These are phyloP conservation scores for Lingula anatina DNA, from an alignment of 2,888 invertebrate species.

Conservation along the genomic window DNA sequence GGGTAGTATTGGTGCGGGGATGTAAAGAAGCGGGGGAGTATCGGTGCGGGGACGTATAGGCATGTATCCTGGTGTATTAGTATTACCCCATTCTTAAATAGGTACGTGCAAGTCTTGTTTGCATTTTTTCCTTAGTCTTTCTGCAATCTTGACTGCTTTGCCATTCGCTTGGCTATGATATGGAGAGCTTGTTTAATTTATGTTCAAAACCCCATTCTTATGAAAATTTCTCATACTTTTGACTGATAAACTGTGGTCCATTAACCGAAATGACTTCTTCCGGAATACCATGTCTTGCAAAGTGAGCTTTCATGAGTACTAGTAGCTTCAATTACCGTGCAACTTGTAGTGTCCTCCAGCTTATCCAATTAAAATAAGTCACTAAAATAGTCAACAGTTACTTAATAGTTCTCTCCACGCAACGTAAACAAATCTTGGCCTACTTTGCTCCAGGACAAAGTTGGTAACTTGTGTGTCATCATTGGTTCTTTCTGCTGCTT, in stretches of 20 bases:
- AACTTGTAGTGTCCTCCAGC: not conserved
- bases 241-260: not conserved
- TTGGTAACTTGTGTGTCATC: conserved; percentile 7
- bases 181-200: not conserved
- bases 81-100: too few relatives aligned
- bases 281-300: not conserved
- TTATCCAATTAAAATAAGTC: not conserved
- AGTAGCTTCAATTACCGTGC: not conserved
- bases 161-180: not conserved
- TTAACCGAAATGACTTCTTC: not conserved
- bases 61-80: too few relatives aligned
- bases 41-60: too few relatives aligned
- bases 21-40: too few relatives aligned
- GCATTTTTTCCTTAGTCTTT: too few relatives aligned
- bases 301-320: not conserved
- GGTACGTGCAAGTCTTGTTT: too few relatives aligned
- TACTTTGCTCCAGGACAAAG: conserved; percentile 11
- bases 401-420: not conserved
- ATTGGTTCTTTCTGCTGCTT: conserved; percentile 12
- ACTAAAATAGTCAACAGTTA: not conserved
- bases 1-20: too few relatives aligned
- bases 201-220: not conserved
- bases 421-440: not conserved
- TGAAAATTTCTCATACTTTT: not conserved
- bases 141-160: too few relatives aligned